Evolutionary conservation across 2,113 vertebrate genomes (phyloP), one percentile per base, ranked within the genome.

Genomic region (Planiliza haematocheilus): DNA sequence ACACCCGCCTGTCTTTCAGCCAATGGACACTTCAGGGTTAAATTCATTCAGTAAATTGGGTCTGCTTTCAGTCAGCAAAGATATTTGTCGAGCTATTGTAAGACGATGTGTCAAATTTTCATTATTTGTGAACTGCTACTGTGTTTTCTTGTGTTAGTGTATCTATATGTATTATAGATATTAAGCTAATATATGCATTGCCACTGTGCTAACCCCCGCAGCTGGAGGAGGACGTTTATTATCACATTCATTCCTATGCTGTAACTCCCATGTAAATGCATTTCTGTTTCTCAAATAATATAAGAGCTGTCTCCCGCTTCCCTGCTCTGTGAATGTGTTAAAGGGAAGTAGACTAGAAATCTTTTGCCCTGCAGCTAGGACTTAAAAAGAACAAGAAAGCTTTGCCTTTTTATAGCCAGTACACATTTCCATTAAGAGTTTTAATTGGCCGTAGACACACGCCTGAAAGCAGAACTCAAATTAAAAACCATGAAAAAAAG

Each of bases 351-450:
- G 18, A 20, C 51, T 50, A 37, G 52, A 64, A 42, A 36, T 5
- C 8, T 13, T 55, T 34, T 41, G 42, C 64, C 82, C 81, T 57
- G 42, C 49, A 86, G 86, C 82, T 9, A 69, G 9, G 57, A 82
- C 79, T 72, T 79, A 52, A 82, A 82, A 83, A 50, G 59, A 82
- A 62, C 66, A 66, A 70, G 38, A 75, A 79, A 73, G 49, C 61
- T 37, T 75, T 70, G 63, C 46, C 58, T 88, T 80, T 87, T 83
- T 76, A 75, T 81, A 49, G 63, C 55, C 46, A 24, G 72, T 18
- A 80, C 82, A 82, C 70, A 62, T 89, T 88, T 90, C 68, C 72
- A 84, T 90, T 74, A 88, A 55, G 45, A 48, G 52, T 84, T 86
- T 87, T 88, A 88, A 91, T 89, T 89, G 80, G 74, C 69, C 20